Evolutionary conservation across 2,888 invertebrate genomes (phyloP), one percentile per base, ranked within the genome.

Genomic region (Hemithea aestivaria): DNA sequence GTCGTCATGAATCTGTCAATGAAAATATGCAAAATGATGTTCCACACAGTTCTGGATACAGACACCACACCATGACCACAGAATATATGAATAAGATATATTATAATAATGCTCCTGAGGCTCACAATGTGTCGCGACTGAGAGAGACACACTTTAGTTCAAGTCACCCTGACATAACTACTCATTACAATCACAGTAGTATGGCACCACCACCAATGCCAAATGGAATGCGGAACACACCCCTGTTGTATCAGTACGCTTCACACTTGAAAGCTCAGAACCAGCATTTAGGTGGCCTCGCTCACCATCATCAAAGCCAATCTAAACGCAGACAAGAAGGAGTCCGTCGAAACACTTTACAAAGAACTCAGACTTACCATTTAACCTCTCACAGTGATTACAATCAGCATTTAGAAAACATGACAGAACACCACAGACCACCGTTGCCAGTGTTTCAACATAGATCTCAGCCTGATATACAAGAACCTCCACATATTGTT

Each of bases 121-220:
- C 79, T 23, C 79, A 81, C 32, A 79, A 73, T 65, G 82, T 81
- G 7, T 74, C 85, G 10, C 65, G 84, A 6, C 55, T 84, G 48
- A 56, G 82, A 46, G 88, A 88, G 54, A 85, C 87, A 6, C 87
- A 88, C 49, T 88, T 88, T 46, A 88, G 88, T 50, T 85, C 87
- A 3, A 87, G 88, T 58, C 88, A 88, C 50, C 88, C 88, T 12
- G 88, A 88, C 51, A 87, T 88, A 32, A 70, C 85, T 2, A 78
- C 78, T 7, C 75, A 82, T 52, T 81, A 83, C 34, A 68, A 62
- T 11, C 84, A 82, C 41, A 71, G 73, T 1, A 62, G 47, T 40
- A 58, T 76, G 2, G 58, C 71, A 1, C 66, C 72, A 7, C 76
- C 76, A 35, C 69, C 68, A 9, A 50, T 64, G 5, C 76, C 65